Evolutionary conservation across 2,113 vertebrate species (phyloP), one percentile per base, ranked within the genome.

Genomic region (Lamprologus tigripictilis): DNA sequence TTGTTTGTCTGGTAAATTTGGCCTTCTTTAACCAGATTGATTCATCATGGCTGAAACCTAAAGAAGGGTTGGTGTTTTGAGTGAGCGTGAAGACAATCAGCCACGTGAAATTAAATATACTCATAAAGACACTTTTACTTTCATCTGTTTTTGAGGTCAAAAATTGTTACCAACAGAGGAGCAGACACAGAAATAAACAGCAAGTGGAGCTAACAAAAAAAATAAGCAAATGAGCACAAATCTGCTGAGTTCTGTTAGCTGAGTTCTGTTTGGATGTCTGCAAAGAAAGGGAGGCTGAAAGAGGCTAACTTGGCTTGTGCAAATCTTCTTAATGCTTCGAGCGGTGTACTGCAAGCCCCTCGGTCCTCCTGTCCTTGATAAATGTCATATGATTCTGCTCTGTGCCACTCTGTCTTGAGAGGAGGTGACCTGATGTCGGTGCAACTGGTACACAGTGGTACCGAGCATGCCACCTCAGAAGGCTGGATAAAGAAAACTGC

Each of bases 381-480:
- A 37, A 89, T 84, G 83, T 91, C 92, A 92, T 82, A 86, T 92
- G 89, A 92, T 88, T 90, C 73, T 92, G 80, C 83, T 90, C 79
- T 23, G 81, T 86, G 84, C 89, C 85, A 82, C 53, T 89, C 82
- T 82, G 45, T 84, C 58, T 81, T 55, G 8, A 80, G 81, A 87
- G 83, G 81, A 92, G 85, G 88, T 89, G 86, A 86, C 66, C 31
- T 86, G 88, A 66, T 82, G 86, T 86, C 40, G 55, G 82, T 79
- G 66, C 45, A 84, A 63, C 92, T 90, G 91, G 86, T 91, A 93
- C 82, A 9, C 85, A 51, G 87, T 54, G 86, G 86, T 85, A 92
- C 93, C 9, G 86, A 91, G 82, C 81, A 86, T 88, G 88, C 86
- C 86, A 86, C 87, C 80, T 81, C 82, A 61, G 47, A 63, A 16